Conservation (phyloP, 2,113 vertebrate genomes). For the Saiga tatarica region DNA sequence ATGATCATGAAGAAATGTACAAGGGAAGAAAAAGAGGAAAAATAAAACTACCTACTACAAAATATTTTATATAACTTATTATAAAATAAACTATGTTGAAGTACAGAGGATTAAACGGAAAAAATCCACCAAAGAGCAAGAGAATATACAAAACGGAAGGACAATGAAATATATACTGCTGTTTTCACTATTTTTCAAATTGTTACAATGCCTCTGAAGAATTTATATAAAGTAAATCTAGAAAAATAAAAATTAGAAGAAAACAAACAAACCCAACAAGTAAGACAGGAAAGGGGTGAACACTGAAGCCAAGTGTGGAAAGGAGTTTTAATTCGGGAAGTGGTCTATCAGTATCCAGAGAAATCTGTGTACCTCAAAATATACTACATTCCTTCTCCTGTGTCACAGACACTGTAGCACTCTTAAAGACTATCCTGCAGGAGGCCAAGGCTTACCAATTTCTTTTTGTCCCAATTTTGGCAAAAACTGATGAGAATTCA, state of each 20-base stretch:
- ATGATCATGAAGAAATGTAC: background rate
- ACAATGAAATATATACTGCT: background rate
- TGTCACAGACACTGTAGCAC: background rate
- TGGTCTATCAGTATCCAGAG: background rate
- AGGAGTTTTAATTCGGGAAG: background rate
- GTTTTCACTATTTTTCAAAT: background rate
- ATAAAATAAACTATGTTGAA: background rate
- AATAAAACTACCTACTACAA: background rate
- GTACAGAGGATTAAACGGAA: background rate
- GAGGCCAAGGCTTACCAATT: background rate
- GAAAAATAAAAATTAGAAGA: background rate
- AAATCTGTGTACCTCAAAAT: background rate
- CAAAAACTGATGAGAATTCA: background rate
- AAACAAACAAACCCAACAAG: background rate
- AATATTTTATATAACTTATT: background rate
- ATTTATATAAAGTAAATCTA: background rate
- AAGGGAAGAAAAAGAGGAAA: background rate
- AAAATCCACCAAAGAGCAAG: background rate
- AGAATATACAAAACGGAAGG: background rate
- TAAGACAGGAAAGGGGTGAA: background rate
- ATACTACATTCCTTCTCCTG: background rate
- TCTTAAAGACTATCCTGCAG: background rate
- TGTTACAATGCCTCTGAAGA: background rate
- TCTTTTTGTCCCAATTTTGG: background rate
- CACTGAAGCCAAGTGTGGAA: background rate